Conservation (phyloP, 2,797 vertebrate species). For the Buphagus erythrorhynchus region DNA sequence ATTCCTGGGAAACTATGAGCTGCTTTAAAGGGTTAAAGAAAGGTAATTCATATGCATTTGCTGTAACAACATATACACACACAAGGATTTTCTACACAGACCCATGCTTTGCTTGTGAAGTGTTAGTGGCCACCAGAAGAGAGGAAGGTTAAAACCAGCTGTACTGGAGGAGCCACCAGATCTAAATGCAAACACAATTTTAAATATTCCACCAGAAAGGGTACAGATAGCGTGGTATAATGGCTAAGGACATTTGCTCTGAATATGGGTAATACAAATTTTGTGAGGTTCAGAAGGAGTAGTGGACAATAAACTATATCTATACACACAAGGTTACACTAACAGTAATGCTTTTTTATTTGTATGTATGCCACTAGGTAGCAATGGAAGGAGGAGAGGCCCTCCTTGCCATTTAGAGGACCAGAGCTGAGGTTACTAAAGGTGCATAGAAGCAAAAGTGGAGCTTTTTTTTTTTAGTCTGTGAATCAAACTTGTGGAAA, state of each 20-base stretch:
- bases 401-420: background rate
- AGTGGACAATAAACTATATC: background rate
- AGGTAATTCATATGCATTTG: background rate
- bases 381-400: background rate
- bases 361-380: background rate
- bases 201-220: background rate
- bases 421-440: background rate
- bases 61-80: background rate
- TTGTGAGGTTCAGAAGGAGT: background rate
- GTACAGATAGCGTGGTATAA: background rate
- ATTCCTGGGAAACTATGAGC: background rate
- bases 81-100: background rate
- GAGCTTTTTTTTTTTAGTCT: background rate
- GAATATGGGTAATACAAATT: background rate
- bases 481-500: background rate
- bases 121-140: background rate
- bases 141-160: background rate
- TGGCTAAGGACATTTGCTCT: fast-evolving
- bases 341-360: background rate
- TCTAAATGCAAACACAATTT: background rate
- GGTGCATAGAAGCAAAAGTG: background rate
- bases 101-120: background rate
- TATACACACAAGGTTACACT: background rate
- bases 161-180: background rate
- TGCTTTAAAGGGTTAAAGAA: background rate